phyloP scores from a whole-genome alignment of 2,113 vertebrate species.

The Regulus satrapa region DNA sequence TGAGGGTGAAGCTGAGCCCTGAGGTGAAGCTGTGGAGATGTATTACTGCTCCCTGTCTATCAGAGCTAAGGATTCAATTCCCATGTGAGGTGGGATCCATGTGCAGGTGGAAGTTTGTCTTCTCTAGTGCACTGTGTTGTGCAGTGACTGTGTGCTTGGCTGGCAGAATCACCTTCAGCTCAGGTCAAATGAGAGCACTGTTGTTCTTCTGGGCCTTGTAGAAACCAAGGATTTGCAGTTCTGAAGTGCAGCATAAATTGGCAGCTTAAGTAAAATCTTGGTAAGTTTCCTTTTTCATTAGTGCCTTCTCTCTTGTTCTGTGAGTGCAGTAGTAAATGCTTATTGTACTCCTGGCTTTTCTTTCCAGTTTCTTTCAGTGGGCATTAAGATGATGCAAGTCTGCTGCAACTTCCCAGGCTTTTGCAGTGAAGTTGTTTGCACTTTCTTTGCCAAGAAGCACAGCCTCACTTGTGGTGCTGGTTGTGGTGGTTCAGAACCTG shows the following conservation, averaged over 20 bases:
- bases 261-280: background rate
- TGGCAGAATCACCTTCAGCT: background rate
- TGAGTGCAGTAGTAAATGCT: background rate
- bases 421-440: background rate
- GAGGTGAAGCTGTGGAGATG: background rate
- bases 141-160: background rate
- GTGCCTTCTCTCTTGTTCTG: background rate
- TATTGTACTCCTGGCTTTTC: background rate
- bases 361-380: background rate
- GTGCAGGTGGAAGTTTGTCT: background rate
- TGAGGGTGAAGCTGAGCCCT: background rate
- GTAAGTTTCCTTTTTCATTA: background rate
- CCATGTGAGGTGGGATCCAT: accelerated
- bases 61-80: background rate
- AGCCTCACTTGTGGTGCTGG: background rate
- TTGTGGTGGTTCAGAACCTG: background rate
- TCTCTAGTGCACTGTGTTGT: accelerated
- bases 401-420: background rate
- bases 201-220: background rate
- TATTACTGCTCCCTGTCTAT: background rate
- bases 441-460: background rate
- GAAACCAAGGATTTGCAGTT: background rate
- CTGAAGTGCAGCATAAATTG: background rate
- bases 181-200: background rate
- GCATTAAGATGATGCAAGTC: background rate